Base-by-base conservation (phyloP, 2,113 vertebrate genomes). In the Phyllopteryx taeniolatus region DNA sequence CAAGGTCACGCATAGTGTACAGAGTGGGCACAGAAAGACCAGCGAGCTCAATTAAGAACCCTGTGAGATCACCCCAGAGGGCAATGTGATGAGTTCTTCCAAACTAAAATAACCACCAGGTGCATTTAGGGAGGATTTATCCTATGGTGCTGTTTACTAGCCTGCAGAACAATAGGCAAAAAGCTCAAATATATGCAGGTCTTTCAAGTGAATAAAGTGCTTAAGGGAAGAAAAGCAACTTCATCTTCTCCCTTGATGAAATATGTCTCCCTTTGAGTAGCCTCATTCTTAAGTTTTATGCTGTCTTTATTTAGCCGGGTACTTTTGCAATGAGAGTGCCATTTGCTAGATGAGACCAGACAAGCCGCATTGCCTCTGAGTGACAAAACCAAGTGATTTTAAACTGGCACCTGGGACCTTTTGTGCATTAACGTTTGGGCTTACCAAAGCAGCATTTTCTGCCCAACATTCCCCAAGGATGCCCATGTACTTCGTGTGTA, bases 1-100 rank as follows among this genome's bases (percentile, higher is more conserved):
- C 71, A 75, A 75, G 84, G 85, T 80, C 85, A 86, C 70, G 77
- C 74, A 77, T 59, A 44, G 71, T 59, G 80, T 71, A 79, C 66
- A 46, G 57, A 19, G 69, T 13, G 17, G 60, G 56, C 49, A 59
- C 68, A 61, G 44, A 71, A 67, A 73, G 72, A 65, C 69, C 51
- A 64, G 72, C 22, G 66, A 42, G 74, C 71, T 72, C 79, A 76
- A 87, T 81, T 64, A 87, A 77, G 74, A 82, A 76, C 79, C 68
- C 70, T 78, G 15, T 79, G 62, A 77, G 79, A 82, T 77, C 42
- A 67, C 22, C 70, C 84, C 69, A 59, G 64, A 78, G 77, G 80
- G 66, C 19, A 78, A 43, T 13, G 13, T 47, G 35, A 59, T 61
- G 56, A 8, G 33, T 68, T 71, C 51, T n/a, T 19, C 61, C 35